Percentiles rank a stretch among this genome's conserved stretches.
These are phyloP conservation scores for Apis cerana DNA, from an alignment of 1,140 invertebrate genomes.

Conservation along the genomic window DNA sequence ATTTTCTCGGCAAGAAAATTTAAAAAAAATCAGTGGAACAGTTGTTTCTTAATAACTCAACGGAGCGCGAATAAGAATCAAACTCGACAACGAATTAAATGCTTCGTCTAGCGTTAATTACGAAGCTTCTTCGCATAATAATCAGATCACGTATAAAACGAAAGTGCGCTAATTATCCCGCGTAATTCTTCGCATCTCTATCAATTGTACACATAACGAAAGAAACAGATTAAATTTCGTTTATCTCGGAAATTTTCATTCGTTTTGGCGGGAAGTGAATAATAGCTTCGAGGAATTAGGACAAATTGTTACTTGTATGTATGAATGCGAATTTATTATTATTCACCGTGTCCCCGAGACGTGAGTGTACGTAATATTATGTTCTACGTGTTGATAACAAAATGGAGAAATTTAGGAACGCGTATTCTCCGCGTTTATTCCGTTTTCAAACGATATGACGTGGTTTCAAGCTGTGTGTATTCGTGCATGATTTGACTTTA, in stretches of 20 bases:
- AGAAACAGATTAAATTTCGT: neutral
- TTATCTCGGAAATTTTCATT: neutral
- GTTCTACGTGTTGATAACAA: neutral
- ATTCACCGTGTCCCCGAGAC: neutral
- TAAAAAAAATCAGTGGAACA: neutral
- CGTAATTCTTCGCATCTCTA: neutral
- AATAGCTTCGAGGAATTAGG: neutral
- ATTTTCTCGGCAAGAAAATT: too few relatives aligned
- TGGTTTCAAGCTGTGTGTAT: too few relatives aligned
- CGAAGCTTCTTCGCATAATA: neutral
- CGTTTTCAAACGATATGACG: neutral
- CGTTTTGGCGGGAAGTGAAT: neutral
- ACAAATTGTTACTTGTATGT: neutral
- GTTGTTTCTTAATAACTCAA: neutral
- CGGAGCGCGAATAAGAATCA: neutral
- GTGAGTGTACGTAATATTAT: neutral
- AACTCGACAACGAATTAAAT: conserved; percentile 18
- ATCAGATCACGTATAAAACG: conserved; percentile 37
- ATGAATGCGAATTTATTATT: neutral
- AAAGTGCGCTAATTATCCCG: conserved; percentile 29
- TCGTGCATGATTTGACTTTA: too few relatives aligned
- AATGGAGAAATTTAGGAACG: neutral
- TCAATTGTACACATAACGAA: neutral
- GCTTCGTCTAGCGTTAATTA: conserved; percentile 13
- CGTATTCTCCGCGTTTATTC: neutral